Evolutionary conservation across 2,797 vertebrate genomes (phyloP).

Genomic region (Ammospiza maritima): DNA sequence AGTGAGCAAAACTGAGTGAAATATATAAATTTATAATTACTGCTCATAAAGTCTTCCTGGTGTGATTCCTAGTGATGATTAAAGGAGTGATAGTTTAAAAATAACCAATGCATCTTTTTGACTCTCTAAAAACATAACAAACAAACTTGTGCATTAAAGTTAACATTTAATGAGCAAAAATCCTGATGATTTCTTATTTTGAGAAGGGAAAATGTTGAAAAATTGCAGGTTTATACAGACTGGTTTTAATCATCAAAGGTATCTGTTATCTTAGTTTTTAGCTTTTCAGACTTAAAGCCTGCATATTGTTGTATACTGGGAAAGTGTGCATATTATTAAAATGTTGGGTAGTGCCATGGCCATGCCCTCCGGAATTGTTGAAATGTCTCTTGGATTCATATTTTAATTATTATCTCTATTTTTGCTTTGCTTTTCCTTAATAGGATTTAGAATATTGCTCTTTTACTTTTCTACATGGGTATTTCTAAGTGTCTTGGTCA

Average conservation of each 20-base stretch:
- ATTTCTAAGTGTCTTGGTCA: neutral
- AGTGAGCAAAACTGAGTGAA: neutral
- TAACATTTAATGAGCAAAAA: neutral
- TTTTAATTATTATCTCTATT: neutral
- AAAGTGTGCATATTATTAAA: neutral
- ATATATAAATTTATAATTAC: slow-evolving; percentile 20
- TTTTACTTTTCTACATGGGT: neutral
- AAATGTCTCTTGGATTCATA: neutral
- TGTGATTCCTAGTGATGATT: neutral
- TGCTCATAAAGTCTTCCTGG: neutral
- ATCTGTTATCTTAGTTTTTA: neutral
- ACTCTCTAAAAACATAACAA: neutral
- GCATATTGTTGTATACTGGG: neutral
- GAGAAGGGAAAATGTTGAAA: neutral
- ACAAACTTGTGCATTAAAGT: neutral
- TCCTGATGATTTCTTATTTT: neutral
- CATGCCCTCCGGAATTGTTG: neutral
- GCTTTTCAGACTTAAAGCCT: neutral
- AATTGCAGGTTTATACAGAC: neutral
- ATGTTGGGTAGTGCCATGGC: neutral
- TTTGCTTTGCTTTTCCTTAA: neutral
- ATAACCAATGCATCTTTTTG: neutral
- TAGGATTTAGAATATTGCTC: neutral
- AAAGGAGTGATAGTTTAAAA: neutral
- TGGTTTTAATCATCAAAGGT: neutral